phyloP scores from a whole-genome alignment of 2,113 vertebrate species.

The Catagonus wagneri region DNA sequence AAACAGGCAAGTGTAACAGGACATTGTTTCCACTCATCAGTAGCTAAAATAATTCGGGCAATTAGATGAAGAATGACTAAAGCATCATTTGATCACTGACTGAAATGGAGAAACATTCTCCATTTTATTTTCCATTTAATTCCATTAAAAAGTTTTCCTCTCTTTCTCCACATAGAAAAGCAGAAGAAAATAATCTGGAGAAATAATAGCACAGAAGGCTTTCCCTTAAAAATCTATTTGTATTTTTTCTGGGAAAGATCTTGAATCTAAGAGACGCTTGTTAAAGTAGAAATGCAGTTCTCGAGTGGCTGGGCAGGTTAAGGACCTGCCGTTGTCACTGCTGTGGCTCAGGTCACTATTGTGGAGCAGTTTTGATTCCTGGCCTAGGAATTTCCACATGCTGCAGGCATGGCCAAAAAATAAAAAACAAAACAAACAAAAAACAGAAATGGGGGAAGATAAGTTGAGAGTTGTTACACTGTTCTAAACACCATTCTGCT shows the following conservation, averaged over 20 bases:
- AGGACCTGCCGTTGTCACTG: no score
- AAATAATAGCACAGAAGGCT: not conserved
- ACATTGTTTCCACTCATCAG: not conserved
- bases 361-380: no score
- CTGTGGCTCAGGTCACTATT: no score
- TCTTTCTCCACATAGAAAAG: not conserved
- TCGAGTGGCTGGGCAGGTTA: no score
- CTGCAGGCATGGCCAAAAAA: no score
- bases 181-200: slow-evolving; percentile 42
- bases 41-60: not conserved
- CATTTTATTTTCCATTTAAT: not conserved
- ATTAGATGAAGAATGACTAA: slow-evolving; percentile 21
- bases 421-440: no score
- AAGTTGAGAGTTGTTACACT: not conserved
- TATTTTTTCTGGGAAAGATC: not conserved
- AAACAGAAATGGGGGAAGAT: not conserved
- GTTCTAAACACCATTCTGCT: not conserved
- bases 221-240: not conserved
- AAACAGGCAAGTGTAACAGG: not conserved
- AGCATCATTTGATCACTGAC: not conserved
- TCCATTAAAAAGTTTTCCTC: not conserved
- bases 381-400: no score
- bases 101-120: not conserved
- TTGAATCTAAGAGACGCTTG: not conserved
- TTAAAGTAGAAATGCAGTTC: not conserved